Conservation (phyloP, 2,113 vertebrate genomes). For the Mohoua ochrocephala region DNA sequence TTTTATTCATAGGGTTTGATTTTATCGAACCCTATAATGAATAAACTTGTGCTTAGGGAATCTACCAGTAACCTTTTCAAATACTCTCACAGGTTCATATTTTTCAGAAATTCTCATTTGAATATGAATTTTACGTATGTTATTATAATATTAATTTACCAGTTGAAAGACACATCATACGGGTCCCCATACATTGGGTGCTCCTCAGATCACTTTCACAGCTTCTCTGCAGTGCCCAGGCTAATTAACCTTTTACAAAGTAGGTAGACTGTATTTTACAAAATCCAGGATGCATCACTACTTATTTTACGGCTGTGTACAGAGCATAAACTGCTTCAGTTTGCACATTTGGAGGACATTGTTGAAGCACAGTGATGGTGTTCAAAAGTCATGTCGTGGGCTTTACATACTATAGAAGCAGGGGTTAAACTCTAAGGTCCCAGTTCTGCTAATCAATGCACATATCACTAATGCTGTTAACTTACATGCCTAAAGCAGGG, state of each 20-base stretch:
- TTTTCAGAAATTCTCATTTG: not conserved
- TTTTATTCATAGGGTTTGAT: not conserved
- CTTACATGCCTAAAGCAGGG: not conserved
- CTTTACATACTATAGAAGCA: not conserved
- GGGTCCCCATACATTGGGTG: fast-evolving
- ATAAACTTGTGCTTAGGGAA: not conserved
- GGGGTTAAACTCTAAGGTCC: not conserved
- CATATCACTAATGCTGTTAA: not conserved
- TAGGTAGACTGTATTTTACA: not conserved
- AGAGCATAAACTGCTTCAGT: not conserved
- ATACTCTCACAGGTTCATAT: not conserved
- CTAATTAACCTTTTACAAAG: not conserved
- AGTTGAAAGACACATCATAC: not conserved
- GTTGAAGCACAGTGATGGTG: not conserved
- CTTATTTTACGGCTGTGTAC: not conserved
- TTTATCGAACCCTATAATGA: not conserved
- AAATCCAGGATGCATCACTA: not conserved
- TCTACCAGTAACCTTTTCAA: not conserved
- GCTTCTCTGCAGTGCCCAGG: not conserved
- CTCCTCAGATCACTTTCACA: not conserved
- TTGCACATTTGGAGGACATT: not conserved
- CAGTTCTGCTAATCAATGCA: not conserved
- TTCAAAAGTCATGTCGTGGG: not conserved
- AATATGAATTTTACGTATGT: not conserved
- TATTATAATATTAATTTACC: not conserved